Conservation (phyloP, 2,888 invertebrate genomes). For the Phytoseiulus persimilis region DNA sequence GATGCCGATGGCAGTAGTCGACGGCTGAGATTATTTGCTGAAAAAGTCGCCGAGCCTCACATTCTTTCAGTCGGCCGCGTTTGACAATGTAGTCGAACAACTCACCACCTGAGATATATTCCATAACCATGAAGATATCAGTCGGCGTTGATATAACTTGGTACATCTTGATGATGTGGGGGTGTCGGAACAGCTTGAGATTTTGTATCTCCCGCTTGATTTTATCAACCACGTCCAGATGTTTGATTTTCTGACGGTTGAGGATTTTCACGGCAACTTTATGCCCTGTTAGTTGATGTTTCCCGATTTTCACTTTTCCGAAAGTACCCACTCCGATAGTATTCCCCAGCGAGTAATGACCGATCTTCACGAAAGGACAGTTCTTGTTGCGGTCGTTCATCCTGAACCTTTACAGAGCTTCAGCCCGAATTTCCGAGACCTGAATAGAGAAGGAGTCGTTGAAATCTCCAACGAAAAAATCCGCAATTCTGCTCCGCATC, state of each 20-base stretch:
- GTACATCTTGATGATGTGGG: slow-evolving; percentile 96
- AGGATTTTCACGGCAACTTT: slow-evolving; percentile 98
- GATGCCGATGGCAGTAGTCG: slow-evolving; percentile 98
- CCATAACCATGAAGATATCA: slow-evolving; percentile 99
- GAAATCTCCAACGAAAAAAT: too few species aligned
- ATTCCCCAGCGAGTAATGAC: slow-evolving; percentile 88
- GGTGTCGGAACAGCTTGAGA: slow-evolving; percentile 95
- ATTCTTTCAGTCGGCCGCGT: slow-evolving; percentile 88
- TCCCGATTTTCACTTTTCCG: slow-evolving; percentile 97
- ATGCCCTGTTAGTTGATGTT: slow-evolving; percentile 92
- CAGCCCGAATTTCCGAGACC: too few species aligned
- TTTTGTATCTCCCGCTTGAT: slow-evolving; percentile 98
- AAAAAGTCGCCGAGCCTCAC: slow-evolving; percentile 93
- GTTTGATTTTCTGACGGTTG: slow-evolving; percentile 96
- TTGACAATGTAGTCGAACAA: slow-evolving; percentile 99
- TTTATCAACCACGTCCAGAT: slow-evolving; percentile 97
- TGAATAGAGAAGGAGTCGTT: too few species aligned
- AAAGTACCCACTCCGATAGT: slow-evolving; percentile 95
- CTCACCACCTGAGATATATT: slow-evolving; percentile 98
- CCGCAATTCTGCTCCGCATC: too few species aligned
- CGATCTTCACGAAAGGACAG: slow-evolving; percentile 70
- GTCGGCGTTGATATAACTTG: slow-evolving; percentile 95
- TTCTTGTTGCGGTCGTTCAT: background rate
- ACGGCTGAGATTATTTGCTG: slow-evolving; percentile 99
- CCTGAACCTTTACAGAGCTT: background rate